Evolutionary conservation across 2,888 invertebrate genomes (phyloP), one percentile per base, ranked within the genome.

Genomic region (Tetheella fluctuosa): DNA sequence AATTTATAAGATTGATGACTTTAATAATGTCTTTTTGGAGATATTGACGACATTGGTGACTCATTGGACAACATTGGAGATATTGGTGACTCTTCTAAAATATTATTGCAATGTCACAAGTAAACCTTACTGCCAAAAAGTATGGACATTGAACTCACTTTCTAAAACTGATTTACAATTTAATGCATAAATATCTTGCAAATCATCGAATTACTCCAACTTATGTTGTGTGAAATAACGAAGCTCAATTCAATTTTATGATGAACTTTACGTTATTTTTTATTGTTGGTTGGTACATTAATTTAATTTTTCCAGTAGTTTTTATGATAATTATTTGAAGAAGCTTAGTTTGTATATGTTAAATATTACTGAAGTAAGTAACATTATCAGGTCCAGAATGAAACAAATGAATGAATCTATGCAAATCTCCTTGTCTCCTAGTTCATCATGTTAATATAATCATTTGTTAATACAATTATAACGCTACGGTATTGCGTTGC

Each of bases 141-240:
- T 37, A 37, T 2, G 4, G 1, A 39, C 39, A n/a, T n/a, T n/a
- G 5, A 48, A 17, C 10, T 64, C 56, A 64, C 71, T 75, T 75
- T 74, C 73, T 68, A 66, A 68, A 67, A 53, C 61, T 67, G 62
- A 67, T 73, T 57, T 64, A 67, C 56, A 60, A 63, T 72, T 66
- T 66, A 60, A 61, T 59, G 52, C 42, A 34, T 59, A 64, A 63
- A 52, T 61, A 69, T 67, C 63, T 72, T 66, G 66, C 60, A 64
- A 66, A 68, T 71, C 73, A 72, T 68, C 64, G 64, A 62, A 73
- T 71, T 56, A 54, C 53, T 68, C 17, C 55, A 63, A 54, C 60
- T 30, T 59, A 12, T 42, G 54, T 57, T 64, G 60, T 58, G 52
- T 54, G 52, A 30, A 54, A 25, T 53, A 8, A 58, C 13, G 52